These are phyloP conservation scores for Erpornis zantholeuca DNA, from an alignment of 2,113 vertebrate species.

Conservation along the genomic window DNA sequence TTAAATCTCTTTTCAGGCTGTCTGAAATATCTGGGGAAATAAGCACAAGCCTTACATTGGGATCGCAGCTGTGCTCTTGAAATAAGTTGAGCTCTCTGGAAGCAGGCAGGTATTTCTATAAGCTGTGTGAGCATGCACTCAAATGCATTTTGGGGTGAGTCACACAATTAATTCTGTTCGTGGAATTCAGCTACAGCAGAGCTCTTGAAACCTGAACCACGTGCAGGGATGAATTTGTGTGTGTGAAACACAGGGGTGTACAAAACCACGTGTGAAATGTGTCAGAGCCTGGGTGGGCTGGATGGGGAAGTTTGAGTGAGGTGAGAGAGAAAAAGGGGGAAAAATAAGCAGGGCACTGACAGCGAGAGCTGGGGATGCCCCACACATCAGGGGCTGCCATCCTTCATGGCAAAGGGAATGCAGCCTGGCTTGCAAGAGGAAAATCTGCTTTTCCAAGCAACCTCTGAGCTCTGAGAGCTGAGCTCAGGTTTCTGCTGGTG, in stretches of 20 bases:
- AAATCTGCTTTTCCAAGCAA: not conserved
- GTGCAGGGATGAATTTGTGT: not conserved
- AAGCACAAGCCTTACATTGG: not conserved
- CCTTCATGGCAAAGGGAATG: fast-evolving
- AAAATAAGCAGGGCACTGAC: not conserved
- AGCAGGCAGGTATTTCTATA: not conserved
- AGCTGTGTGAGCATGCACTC: not conserved
- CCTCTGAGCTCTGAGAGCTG: not conserved
- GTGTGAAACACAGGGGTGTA: not conserved
- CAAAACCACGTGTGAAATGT: fast-evolving
- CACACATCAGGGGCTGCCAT: fast-evolving
- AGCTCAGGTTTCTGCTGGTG: not conserved
- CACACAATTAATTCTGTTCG: not conserved
- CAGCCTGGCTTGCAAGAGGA: fast-evolving
- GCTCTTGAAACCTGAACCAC: not conserved
- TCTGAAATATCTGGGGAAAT: slow-evolving; percentile 72
- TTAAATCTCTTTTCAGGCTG: slow-evolving; percentile 71
- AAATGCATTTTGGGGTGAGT: not conserved
- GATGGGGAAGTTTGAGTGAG: fast-evolving
- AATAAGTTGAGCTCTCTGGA: not conserved
- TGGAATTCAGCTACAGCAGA: not conserved
- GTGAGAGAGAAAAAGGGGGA: not conserved
- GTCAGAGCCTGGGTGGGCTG: not conserved
- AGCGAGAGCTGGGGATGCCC: not conserved
- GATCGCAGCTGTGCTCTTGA: slow-evolving; percentile 36